Evolutionary conservation across 2,888 invertebrate genomes (phyloP).

Genomic region (Allacma fusca): DNA sequence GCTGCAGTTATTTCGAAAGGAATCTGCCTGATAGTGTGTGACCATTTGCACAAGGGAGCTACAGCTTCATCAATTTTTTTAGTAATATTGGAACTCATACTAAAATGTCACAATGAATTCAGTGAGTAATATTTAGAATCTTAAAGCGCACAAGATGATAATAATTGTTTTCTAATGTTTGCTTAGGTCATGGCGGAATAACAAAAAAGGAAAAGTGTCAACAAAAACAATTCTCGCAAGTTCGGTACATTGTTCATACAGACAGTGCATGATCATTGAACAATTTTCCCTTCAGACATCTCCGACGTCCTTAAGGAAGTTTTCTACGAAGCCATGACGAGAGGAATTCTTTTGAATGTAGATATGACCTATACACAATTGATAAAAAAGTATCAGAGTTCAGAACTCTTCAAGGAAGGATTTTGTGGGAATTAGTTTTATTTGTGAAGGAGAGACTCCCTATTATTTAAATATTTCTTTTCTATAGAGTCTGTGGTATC

Average conservation of each 20-base stretch:
- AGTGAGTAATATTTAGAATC: neutral
- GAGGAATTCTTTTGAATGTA: neutral
- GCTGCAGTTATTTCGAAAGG: no score
- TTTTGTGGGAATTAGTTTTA: conserved; percentile 1
- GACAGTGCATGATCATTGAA: neutral
- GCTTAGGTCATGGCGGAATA: neutral
- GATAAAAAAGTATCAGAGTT: conserved; percentile 13
- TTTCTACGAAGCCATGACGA: neutral
- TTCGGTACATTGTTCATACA: neutral
- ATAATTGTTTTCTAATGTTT: neutral
- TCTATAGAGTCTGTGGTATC: neutral
- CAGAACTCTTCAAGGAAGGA: neutral
- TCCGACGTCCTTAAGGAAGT: neutral
- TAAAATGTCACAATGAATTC: neutral
- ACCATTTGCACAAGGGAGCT: no score
- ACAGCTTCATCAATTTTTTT: no score
- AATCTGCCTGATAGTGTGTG: no score
- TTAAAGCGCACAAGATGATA: neutral
- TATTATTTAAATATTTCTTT: conserved; percentile 11
- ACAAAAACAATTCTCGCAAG: neutral
- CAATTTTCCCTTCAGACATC: neutral
- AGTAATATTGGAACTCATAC: no score
- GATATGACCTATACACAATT: neutral
- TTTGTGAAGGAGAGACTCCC: neutral
- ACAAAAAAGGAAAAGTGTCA: neutral